These are phyloP conservation scores for Prorops nasuta DNA, from an alignment of 1,140 invertebrate species.

Conservation along the genomic window DNA sequence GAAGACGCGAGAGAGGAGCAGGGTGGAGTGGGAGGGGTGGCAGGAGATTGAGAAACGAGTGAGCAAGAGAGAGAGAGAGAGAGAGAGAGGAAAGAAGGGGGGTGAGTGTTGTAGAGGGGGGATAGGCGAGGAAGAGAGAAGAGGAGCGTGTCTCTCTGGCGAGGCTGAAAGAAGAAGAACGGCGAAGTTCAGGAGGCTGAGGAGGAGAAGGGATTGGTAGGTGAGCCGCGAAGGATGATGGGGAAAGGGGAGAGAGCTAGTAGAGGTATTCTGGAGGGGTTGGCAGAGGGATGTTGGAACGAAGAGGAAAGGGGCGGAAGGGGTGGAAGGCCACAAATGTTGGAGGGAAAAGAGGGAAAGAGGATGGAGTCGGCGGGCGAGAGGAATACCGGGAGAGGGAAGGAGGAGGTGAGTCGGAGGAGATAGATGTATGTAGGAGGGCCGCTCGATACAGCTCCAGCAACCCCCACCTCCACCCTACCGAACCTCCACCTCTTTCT, in stretches of 20 bases:
- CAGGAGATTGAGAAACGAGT: slow-evolving; percentile 9
- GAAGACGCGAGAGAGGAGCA: slow-evolving; percentile 16
- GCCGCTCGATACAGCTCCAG: slow-evolving; percentile 59
- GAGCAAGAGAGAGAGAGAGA: slow-evolving; percentile 23
- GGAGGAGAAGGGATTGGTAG: slow-evolving; percentile 24
- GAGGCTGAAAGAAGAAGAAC: slow-evolving; percentile 2
- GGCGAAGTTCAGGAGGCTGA: not conserved
- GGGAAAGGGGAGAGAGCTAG: slow-evolving; percentile 23
- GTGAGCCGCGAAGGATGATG: slow-evolving; percentile 42
- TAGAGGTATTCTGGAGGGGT: slow-evolving; percentile 26
- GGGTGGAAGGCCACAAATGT: slow-evolving; percentile 50
- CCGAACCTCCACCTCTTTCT: not conserved
- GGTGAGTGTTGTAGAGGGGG: slow-evolving; percentile 11
- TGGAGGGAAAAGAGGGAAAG: slow-evolving; percentile 53
- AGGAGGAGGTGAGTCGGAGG: slow-evolving; percentile 47
- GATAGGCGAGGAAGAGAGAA: slow-evolving; percentile 1
- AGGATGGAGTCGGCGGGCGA: slow-evolving; percentile 28
- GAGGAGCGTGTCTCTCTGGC: not conserved
- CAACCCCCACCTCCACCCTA: slow-evolving; percentile 46
- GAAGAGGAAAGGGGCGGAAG: slow-evolving; percentile 38
- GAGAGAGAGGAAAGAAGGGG: slow-evolving; percentile 18
- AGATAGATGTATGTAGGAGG: slow-evolving; percentile 59
- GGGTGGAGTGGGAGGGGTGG: slow-evolving; percentile 19
- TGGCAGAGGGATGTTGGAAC: slow-evolving; percentile 39
- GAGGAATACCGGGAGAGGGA: slow-evolving; percentile 35